Percentiles rank a stretch among this genome's conserved stretches.
Evolutionary conservation across 2,113 vertebrate genomes (phyloP).

Genomic region (rabbit (Oryctolagus cuniculus)): DNA sequence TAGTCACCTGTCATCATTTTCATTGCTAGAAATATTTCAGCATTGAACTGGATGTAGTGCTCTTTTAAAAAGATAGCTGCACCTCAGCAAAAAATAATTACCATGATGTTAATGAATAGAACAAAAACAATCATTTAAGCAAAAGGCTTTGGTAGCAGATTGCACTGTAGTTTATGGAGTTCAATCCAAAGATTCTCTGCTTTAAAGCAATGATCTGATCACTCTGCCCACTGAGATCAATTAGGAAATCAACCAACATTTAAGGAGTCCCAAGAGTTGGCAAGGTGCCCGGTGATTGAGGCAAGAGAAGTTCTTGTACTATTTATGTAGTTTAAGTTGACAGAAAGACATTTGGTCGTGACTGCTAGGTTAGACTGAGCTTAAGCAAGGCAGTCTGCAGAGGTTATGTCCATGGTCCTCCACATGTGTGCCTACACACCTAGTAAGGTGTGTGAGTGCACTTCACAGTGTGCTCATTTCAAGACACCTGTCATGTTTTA

Average conservation of each 20-base stretch:
- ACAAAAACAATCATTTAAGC: background rate
- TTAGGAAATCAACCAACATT: background rate
- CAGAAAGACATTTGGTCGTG: background rate
- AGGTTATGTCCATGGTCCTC: fast-evolving
- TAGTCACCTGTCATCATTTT: background rate
- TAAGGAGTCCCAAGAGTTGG: background rate
- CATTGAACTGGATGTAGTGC: fast-evolving
- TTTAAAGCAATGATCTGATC: background rate
- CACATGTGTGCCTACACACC: fast-evolving
- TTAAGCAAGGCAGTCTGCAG: fast-evolving
- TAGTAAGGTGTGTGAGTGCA: fast-evolving
- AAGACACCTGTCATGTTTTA: background rate
- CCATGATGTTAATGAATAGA: background rate
- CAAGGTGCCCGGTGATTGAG: background rate
- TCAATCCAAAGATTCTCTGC: background rate
- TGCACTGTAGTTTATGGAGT: background rate
- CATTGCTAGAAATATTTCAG: background rate
- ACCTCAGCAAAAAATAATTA: background rate
- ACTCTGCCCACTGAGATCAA: background rate
- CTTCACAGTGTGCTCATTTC: background rate
- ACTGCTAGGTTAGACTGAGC: fast-evolving
- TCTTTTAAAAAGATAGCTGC: background rate
- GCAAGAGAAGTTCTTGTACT: background rate
- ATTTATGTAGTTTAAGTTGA: background rate
- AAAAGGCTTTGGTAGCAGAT: background rate